Conservation (phyloP, 2,888 invertebrate species). For the Pelosia muscerda region DNA sequence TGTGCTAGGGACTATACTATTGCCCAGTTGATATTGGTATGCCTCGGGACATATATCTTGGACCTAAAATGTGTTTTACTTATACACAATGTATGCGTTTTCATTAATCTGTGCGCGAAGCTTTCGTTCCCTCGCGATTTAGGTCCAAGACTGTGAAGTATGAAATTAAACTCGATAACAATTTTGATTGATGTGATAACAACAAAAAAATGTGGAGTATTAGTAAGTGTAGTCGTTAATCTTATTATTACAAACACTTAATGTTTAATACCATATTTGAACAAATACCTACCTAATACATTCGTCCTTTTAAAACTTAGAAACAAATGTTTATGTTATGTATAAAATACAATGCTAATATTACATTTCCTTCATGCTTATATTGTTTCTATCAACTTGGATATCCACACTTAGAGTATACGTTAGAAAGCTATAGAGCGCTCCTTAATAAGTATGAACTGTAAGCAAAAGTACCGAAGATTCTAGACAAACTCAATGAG, state of each 20-base stretch:
- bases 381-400: neutral
- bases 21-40: no score
- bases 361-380: neutral
- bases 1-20: no score
- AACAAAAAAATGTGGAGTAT: neutral
- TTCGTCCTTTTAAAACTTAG: neutral
- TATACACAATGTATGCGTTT: no score
- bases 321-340: neutral
- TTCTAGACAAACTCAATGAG: no score
- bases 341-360: neutral
- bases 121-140: no score
- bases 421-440: no score
- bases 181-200: neutral
- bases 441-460: no score
- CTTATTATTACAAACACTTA: neutral
- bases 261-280: neutral
- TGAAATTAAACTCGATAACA: neutral
- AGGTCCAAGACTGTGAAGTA: neutral
- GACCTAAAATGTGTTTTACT: no score
- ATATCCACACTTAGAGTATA: no score
- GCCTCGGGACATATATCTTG: no score
- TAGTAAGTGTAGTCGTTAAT: neutral
- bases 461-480: no score
- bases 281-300: neutral
- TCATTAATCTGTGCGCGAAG: no score